These are phyloP conservation scores for Agrotis exclamationis DNA, from an alignment of 2,888 invertebrate species.

Conservation along the genomic window DNA sequence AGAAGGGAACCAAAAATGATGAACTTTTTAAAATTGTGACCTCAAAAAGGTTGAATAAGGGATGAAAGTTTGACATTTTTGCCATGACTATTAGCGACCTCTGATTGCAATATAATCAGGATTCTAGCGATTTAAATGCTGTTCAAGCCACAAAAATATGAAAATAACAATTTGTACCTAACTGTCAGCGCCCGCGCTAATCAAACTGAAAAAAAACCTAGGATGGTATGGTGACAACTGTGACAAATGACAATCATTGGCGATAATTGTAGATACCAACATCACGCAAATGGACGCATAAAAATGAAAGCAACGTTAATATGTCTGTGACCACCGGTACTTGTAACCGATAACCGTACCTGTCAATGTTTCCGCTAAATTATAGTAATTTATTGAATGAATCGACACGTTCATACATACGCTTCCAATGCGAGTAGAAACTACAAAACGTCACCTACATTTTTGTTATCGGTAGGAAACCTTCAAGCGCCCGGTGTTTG, in stretches of 20 bases:
- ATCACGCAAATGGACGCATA: constrained; percentile 12
- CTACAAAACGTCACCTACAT: too few relatives aligned
- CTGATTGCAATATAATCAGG: too few relatives aligned
- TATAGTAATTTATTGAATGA: constrained; percentile 9
- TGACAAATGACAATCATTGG: constrained; percentile 13
- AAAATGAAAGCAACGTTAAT: constrained; percentile 23
- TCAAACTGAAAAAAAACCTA: background rate
- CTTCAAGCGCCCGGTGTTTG: too few relatives aligned
- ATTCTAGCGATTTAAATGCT: too few relatives aligned
- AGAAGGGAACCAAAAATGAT: too few relatives aligned
- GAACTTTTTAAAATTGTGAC: too few relatives aligned
- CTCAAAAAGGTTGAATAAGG: too few relatives aligned
- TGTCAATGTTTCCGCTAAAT: constrained; percentile 27
- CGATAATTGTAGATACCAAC: background rate
- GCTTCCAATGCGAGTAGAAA: too few relatives aligned
- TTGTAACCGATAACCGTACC: constrained; percentile 19
- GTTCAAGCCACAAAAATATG: background rate
- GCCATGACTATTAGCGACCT: too few relatives aligned
- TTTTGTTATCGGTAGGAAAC: too few relatives aligned
- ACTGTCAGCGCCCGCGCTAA: background rate
- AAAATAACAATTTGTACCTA: background rate
- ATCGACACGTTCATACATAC: constrained; percentile 5
- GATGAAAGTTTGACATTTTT: too few relatives aligned
- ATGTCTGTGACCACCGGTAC: constrained; percentile 19
- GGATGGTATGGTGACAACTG: background rate